These are phyloP conservation scores for Phaethon lepturus DNA, from an alignment of 2,113 vertebrate genomes.

Conservation along the genomic window DNA sequence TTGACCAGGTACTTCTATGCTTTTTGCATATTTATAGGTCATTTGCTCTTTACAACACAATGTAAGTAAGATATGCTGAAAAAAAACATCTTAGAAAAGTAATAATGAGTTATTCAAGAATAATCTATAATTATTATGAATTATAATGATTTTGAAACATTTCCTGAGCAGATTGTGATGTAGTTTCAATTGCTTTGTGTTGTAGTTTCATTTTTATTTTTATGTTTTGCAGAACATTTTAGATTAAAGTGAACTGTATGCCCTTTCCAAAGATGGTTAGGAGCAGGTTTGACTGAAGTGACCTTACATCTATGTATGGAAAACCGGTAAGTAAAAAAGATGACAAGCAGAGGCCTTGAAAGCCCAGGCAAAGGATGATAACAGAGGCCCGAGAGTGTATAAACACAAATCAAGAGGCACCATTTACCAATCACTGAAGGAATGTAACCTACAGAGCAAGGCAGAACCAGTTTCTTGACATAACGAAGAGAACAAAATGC, in stretches of 20 bases:
- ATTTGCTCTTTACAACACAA: neutral
- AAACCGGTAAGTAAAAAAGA: neutral
- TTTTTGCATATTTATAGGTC: neutral
- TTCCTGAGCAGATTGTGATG: neutral
- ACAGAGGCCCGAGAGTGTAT: neutral
- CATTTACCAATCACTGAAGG: neutral
- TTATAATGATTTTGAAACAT: neutral
- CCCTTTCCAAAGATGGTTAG: neutral
- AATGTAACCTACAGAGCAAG: neutral
- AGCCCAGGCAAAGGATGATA: neutral
- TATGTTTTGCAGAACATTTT: neutral
- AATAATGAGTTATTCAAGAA: neutral
- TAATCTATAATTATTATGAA: neutral
- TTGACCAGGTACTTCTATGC: neutral
- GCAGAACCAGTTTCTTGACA: neutral
- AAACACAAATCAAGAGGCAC: neutral
- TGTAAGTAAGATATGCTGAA: neutral
- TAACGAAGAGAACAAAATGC: neutral
- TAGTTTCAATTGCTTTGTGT: neutral
- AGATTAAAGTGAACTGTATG: neutral
- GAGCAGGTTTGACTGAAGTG: neutral
- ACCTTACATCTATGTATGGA: neutral
- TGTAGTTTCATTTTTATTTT: neutral
- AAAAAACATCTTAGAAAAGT: neutral
- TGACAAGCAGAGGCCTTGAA: neutral